A percentile compares a stretch with the other conserved stretches of the same genome.
These are phyloP conservation scores for Arbacia lixula DNA, from an alignment of 53 echinoderm and acorn worm genomes.

Conservation along the genomic window DNA sequence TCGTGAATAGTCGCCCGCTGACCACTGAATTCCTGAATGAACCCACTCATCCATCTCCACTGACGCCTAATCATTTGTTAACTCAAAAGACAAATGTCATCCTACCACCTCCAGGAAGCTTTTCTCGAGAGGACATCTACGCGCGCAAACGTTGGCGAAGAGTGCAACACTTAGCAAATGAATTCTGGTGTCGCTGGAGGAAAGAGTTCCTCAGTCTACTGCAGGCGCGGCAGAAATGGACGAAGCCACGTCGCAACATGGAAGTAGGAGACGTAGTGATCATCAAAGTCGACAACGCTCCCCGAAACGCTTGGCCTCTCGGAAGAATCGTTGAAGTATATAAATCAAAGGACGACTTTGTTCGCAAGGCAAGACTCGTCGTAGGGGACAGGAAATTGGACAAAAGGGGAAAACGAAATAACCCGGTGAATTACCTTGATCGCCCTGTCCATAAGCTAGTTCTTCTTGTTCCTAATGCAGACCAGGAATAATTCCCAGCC, in stretches of 20 bases:
- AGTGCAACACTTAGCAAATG: slow-evolving; percentile 61
- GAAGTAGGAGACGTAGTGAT: slow-evolving; percentile 61
- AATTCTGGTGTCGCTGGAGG: slow-evolving; percentile 76
- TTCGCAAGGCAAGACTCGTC: too few species aligned
- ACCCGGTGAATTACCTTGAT: slow-evolving; percentile 32
- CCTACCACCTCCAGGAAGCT: slow-evolving; percentile 58
- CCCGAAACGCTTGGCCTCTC: too few species aligned
- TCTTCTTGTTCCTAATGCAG: slow-evolving; percentile 13
- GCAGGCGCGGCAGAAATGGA: slow-evolving; percentile 66
- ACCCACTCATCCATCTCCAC: slow-evolving; percentile 41
- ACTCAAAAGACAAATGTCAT: slow-evolving; percentile 56
- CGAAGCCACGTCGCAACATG: slow-evolving; percentile 20
- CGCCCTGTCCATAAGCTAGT: slow-evolving; percentile 20
- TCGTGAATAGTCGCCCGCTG: slow-evolving; percentile 52
- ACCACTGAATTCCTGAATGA: slow-evolving; percentile 25
- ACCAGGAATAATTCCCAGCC: slow-evolving; percentile 26
- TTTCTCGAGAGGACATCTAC: slow-evolving; percentile 55
- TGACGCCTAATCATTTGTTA: slow-evolving; percentile 61
- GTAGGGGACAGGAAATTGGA: too few species aligned
- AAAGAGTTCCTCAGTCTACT: slow-evolving; percentile 64
- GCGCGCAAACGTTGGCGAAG: slow-evolving; percentile 64
- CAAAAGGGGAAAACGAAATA: slow-evolving; percentile 16
- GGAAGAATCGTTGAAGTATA: too few species aligned
- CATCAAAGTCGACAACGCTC: too few species aligned
- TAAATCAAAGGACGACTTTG: too few species aligned